Evolutionary conservation across 1,140 invertebrate species (phyloP).

Genomic region (Pristionchus pacificus): DNA sequence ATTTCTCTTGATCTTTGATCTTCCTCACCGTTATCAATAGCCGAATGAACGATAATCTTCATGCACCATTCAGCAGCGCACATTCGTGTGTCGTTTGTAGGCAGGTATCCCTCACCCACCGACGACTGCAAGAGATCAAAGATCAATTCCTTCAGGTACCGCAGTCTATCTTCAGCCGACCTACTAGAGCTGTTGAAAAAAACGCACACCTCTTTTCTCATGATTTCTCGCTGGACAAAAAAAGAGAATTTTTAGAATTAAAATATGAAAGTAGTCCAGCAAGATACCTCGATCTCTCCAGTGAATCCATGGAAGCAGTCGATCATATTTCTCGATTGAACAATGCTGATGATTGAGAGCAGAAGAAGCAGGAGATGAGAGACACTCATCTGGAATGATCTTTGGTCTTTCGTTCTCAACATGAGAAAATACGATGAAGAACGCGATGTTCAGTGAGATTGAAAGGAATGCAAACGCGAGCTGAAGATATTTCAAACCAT

Average conservation of each 20-base stretch:
- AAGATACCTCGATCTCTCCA: constrained; percentile 19
- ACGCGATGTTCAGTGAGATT: not conserved
- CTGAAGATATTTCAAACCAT: no score
- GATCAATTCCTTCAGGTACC: not conserved
- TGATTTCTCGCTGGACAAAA: not conserved
- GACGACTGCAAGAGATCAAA: constrained; percentile 7
- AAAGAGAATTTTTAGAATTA: not conserved
- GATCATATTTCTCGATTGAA: not conserved
- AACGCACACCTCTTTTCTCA: not conserved
- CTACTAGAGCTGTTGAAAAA: not conserved
- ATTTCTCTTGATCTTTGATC: no score
- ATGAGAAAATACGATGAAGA: not conserved
- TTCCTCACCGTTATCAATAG: constrained; percentile 20
- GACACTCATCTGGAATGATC: not conserved
- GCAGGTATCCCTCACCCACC: constrained; percentile 8
- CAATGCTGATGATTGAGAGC: not conserved
- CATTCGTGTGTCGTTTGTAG: constrained; percentile 22
- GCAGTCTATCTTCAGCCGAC: no score
- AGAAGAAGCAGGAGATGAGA: not conserved
- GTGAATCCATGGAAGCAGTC: constrained; percentile 27
- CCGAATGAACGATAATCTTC: constrained; percentile 24
- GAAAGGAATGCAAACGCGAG: no score
- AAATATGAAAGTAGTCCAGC: not conserved
- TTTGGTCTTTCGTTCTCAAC: not conserved
- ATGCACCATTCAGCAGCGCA: constrained; percentile 25